A percentile compares a stretch with the other conserved stretches of the same genome.
phyloP scores from a whole-genome alignment of 2,113 vertebrate genomes.

The Donacobius atricapilla region DNA sequence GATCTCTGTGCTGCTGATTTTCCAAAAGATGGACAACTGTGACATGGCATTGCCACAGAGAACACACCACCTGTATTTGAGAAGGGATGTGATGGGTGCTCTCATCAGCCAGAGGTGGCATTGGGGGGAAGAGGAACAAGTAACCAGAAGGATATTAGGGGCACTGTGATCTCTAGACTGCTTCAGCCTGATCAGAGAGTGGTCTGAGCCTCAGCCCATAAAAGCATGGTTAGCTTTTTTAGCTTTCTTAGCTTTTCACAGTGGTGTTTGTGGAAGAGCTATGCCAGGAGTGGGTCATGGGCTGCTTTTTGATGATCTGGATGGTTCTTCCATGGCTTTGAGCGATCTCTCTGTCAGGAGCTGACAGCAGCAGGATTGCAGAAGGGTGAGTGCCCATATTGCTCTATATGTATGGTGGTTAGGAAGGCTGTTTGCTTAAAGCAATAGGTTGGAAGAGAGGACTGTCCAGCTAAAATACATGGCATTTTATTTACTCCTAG shows the following conservation, averaged over 20 bases:
- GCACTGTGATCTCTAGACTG: background rate
- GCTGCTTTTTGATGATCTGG: background rate
- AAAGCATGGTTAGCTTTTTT: background rate
- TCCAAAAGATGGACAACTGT: background rate
- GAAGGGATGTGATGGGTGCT: background rate
- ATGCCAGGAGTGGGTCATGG: accelerated
- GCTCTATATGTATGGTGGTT: background rate
- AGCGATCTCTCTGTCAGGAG: background rate
- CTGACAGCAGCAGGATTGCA: background rate
- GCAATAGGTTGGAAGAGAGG: background rate
- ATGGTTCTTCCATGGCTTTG: background rate
- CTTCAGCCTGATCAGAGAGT: background rate
- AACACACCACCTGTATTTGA: background rate
- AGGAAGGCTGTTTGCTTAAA: background rate
- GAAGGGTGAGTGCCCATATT: background rate
- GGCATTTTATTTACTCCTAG: background rate
- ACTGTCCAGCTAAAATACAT: background rate
- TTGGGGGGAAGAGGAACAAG: background rate
- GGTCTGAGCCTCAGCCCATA: background rate
- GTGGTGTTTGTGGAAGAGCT: background rate
- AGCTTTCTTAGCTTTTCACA: background rate
- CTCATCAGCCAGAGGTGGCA: background rate
- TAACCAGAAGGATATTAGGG: background rate
- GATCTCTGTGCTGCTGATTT: background rate
- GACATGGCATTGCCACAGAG: background rate